phyloP scores from a whole-genome alignment of 2,888 invertebrate genomes.

The Rhagium mordax region DNA sequence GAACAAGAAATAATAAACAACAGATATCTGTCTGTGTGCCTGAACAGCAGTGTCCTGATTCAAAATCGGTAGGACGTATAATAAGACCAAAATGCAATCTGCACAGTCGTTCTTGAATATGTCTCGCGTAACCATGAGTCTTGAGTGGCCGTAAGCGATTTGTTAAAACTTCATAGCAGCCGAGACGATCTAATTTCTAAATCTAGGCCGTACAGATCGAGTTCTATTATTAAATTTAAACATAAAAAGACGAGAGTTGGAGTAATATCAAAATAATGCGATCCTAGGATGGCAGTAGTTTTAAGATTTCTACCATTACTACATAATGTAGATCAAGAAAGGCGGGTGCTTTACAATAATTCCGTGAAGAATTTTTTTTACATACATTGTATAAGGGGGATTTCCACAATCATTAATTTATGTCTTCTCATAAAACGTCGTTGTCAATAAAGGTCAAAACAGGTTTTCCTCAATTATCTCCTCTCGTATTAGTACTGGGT shows the following conservation, averaged over 20 bases:
- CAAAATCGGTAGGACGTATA: not conserved
- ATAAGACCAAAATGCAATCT: not conserved
- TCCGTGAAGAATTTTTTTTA: too few relatives aligned
- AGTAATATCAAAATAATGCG: too few relatives aligned
- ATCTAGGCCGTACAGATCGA: not conserved
- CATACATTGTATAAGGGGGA: too few relatives aligned
- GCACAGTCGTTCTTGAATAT: not conserved
- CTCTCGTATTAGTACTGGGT: too few relatives aligned
- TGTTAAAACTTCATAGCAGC: not conserved
- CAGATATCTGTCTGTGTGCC: not conserved
- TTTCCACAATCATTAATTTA: too few relatives aligned
- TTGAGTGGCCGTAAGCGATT: not conserved
- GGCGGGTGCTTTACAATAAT: too few relatives aligned
- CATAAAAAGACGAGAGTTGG: not conserved
- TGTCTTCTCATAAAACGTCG: too few relatives aligned
- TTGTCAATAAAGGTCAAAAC: too few relatives aligned
- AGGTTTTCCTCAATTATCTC: too few relatives aligned
- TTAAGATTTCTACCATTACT: too few relatives aligned
- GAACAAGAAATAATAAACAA: not conserved
- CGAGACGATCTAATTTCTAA: not conserved
- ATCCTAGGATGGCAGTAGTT: too few relatives aligned
- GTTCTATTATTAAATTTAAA: not conserved
- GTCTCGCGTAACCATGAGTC: not conserved
- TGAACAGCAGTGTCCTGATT: not conserved
- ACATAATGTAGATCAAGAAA: too few relatives aligned